A percentile compares a stretch with the other conserved stretches of the same genome.
Evolutionary conservation across 2,113 vertebrate genomes (phyloP).

Genomic region (Oenanthe melanoleuca): DNA sequence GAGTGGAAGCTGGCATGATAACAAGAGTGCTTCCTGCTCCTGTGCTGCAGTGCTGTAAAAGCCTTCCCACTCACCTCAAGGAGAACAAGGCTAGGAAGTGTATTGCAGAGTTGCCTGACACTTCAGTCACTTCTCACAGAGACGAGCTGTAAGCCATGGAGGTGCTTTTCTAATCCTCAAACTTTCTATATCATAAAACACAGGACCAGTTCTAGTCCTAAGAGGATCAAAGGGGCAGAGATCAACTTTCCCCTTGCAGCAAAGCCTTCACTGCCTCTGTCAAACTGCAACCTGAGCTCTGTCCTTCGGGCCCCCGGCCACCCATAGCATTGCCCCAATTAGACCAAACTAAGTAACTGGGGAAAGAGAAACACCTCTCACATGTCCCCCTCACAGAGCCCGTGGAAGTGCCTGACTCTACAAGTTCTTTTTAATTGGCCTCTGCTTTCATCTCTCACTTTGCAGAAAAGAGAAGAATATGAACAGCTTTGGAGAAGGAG

Average conservation of each 20-base stretch:
- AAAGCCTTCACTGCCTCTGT: not conserved
- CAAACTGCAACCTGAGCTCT: slow-evolving; percentile 12
- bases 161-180: not conserved
- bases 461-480: not conserved
- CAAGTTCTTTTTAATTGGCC: not conserved
- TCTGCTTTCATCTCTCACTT: not conserved
- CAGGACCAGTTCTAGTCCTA: not conserved
- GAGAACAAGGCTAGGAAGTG: not conserved
- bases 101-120: not conserved
- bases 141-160: not conserved
- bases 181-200: not conserved
- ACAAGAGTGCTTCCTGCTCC: not conserved
- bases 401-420: not conserved
- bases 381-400: not conserved
- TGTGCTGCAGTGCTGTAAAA: not conserved
- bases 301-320: not conserved
- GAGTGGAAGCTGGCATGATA: too few relatives aligned
- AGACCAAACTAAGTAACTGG: not conserved
- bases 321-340: slow-evolving; percentile 14
- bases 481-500: not conserved
- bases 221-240: slow-evolving; percentile 12
- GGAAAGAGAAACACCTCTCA: slow-evolving; percentile 4
- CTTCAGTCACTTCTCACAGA: not conserved
- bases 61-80: not conserved
- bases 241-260: not conserved